phyloP scores from a whole-genome alignment of 2,797 vertebrate species.

The Brachyalestes nurse region DNA sequence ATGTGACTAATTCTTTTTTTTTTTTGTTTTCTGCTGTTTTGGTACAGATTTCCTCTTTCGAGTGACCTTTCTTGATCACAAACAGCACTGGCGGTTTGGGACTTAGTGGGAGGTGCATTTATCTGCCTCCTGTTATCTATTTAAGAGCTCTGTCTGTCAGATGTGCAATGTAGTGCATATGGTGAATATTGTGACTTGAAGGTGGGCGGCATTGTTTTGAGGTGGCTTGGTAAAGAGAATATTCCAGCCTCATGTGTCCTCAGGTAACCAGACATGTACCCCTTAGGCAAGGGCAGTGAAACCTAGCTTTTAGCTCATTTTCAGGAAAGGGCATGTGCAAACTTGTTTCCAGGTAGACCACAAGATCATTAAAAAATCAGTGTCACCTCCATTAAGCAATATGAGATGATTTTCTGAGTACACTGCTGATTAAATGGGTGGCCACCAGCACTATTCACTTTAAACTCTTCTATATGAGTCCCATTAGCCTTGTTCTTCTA shows the following conservation, averaged over 20 bases:
- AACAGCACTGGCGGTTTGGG: background rate
- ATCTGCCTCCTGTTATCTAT: background rate
- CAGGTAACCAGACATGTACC: background rate
- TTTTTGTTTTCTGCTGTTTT: background rate
- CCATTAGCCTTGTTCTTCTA: background rate
- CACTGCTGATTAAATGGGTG: background rate
- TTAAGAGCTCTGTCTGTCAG: background rate
- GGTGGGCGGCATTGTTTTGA: background rate
- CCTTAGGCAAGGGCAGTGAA: background rate
- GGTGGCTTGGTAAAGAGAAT: background rate
- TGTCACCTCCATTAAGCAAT: background rate
- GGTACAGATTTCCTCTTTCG: background rate
- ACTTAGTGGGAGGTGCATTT: background rate
- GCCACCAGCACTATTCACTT: background rate
- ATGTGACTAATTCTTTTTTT: background rate
- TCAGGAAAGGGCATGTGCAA: background rate
- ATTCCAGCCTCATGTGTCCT: background rate
- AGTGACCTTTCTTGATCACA: background rate
- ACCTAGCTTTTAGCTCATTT: background rate
- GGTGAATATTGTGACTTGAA: background rate
- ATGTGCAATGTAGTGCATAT: background rate
- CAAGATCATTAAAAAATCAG: background rate
- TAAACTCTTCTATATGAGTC: background rate
- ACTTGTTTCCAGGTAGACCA: background rate
- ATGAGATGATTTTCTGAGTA: background rate